phyloP scores from a whole-genome alignment of 2,888 invertebrate genomes.

The Caprella mutica region DNA sequence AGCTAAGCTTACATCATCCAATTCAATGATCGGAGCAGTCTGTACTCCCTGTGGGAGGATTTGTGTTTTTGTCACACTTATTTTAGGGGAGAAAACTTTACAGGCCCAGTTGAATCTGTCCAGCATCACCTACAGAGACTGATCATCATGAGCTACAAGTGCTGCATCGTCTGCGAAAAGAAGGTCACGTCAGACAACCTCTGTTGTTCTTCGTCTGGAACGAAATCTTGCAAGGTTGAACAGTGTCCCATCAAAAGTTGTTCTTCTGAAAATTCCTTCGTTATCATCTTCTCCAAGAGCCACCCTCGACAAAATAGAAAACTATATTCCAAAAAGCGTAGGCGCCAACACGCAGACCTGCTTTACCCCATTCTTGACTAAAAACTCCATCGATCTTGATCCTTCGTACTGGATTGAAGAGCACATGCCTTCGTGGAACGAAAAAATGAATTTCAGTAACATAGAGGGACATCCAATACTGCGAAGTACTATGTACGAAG shows the following conservation, averaged over 20 bases:
- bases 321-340: constrained; percentile 11
- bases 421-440: no score
- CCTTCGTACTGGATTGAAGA: no score
- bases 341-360: constrained; percentile 13
- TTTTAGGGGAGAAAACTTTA: constrained; percentile 4
- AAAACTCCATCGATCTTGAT: neutral
- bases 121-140: constrained; percentile 5
- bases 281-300: constrained; percentile 2
- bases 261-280: no score
- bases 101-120: constrained; percentile 8
- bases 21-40: constrained; percentile 1
- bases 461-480: neutral
- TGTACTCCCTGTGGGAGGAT: neutral
- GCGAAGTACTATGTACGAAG: neutral
- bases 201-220: no score
- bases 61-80: constrained; percentile 12
- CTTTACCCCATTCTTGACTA: constrained; percentile 2
- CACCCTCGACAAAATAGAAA: neutral
- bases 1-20: neutral
- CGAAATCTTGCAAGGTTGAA: no score
- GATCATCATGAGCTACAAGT: neutral
- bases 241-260: no score
- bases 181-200: no score
- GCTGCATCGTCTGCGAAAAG: no score
- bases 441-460: no score